A percentile compares a stretch with the other conserved stretches of the same genome.
Evolutionary conservation across 2,113 vertebrate species (phyloP).

Genomic region (Marcusenius ussheri): DNA sequence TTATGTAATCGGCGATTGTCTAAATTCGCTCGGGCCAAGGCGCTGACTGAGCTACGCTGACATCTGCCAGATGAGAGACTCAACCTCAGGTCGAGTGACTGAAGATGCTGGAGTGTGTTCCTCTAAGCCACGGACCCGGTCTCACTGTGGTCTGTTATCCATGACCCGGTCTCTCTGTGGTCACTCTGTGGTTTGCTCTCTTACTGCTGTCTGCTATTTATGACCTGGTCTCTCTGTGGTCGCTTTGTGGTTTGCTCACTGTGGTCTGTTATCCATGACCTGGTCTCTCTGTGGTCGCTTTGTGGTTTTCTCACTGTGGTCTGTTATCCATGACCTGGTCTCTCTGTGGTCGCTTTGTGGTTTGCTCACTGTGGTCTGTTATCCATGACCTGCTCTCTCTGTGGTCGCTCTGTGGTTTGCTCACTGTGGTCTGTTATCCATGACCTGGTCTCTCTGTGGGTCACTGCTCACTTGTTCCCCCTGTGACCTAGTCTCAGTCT

Average conservation of each 20-base stretch:
- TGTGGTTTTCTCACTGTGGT: neutral
- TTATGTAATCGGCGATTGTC: conserved; percentile 6
- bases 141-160: neutral
- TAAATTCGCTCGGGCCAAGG: neutral
- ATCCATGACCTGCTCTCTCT: neutral
- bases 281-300: neutral
- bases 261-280: neutral
- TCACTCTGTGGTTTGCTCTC: neutral
- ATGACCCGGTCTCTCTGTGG: neutral
- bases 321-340: neutral
- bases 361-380: neutral
- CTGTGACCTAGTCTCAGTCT: neutral
- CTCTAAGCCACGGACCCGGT: neutral
- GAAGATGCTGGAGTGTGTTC: neutral
- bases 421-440: neutral
- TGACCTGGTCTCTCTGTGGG: neutral
- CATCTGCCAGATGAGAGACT: neutral
- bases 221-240: neutral
- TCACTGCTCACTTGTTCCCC: neutral
- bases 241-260: neutral
- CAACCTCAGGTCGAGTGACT: neutral
- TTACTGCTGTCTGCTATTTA: neutral
- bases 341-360: neutral
- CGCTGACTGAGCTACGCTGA: neutral
- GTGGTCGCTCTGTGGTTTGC: neutral